Conservation (phyloP, 2,113 vertebrate genomes). For the Hyla sarda region DNA sequence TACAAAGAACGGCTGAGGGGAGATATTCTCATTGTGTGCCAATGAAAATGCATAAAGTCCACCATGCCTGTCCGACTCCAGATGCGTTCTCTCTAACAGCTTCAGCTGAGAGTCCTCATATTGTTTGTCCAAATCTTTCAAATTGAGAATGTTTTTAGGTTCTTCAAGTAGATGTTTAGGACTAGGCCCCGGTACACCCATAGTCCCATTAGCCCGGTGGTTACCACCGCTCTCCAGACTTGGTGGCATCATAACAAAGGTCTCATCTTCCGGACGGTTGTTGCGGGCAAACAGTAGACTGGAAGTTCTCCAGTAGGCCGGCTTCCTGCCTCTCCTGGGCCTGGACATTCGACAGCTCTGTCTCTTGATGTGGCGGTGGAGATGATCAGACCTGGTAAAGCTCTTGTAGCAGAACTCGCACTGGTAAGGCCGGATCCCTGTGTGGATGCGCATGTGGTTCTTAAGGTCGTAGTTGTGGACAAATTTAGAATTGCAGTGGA, state of each 20-base stretch:
- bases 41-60: constrained; percentile 88
- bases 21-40: constrained; percentile 83
- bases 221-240: constrained; percentile 70
- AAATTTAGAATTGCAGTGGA: constrained; percentile 97
- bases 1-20: constrained; percentile 84
- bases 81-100: constrained; percentile 79
- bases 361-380: constrained; percentile 95
- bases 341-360: constrained; percentile 92
- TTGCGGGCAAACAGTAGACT: constrained; percentile 81
- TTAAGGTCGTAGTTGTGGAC: constrained; percentile 99
- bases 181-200: constrained; percentile 80
- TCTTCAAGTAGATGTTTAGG: constrained; percentile 78
- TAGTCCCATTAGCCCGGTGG: constrained; percentile 68
- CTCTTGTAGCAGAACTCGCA: constrained; percentile 99
- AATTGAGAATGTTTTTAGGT: constrained; percentile 72
- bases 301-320: constrained; percentile 82
- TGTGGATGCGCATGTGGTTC: constrained; percentile 98
- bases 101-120: constrained; percentile 82
- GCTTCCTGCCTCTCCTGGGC: constrained; percentile 88
- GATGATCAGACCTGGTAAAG: constrained; percentile 96
- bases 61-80: constrained; percentile 85
- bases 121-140: constrained; percentile 80
- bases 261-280: constrained; percentile 72
- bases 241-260: constrained; percentile 71
- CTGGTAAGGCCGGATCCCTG: constrained; percentile 94